These are phyloP conservation scores for Larimichthys polyactis DNA, from an alignment of 2,113 vertebrate species.

Conservation along the genomic window DNA sequence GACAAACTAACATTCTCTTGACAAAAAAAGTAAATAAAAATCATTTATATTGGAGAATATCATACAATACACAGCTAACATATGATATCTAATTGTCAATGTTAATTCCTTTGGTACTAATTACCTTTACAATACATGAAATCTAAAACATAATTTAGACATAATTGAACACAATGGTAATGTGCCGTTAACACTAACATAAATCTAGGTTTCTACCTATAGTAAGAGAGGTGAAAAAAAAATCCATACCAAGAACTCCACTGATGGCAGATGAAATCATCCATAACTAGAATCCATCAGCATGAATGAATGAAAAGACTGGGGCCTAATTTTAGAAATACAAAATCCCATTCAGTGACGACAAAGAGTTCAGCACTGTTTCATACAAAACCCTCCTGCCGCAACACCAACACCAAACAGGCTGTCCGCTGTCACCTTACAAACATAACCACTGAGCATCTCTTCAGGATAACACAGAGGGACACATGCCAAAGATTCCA, in stretches of 20 bases:
- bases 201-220: too few species aligned
- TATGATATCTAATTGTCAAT: background rate
- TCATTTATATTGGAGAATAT: background rate
- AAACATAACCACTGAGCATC: slow-evolving; percentile 25
- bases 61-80: background rate
- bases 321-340: background rate
- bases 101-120: background rate
- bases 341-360: slow-evolving; percentile 2
- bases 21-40: background rate
- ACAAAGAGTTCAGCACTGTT: slow-evolving; percentile 1
- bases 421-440: slow-evolving; percentile 29
- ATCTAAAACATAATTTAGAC: background rate
- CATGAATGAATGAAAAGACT: background rate
- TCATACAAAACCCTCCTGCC: background rate
- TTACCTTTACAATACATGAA: background rate
- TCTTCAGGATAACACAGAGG: slow-evolving; percentile 37
- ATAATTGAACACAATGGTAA: background rate
- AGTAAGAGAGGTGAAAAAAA: background rate
- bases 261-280: background rate
- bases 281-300: background rate
- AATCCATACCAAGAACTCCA: background rate
- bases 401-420: background rate
- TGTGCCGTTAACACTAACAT: background rate
- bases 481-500: slow-evolving; percentile 52
- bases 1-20: background rate